phyloP scores from a whole-genome alignment of 1,140 invertebrate genomes.

The Branchinecta lindahli region DNA sequence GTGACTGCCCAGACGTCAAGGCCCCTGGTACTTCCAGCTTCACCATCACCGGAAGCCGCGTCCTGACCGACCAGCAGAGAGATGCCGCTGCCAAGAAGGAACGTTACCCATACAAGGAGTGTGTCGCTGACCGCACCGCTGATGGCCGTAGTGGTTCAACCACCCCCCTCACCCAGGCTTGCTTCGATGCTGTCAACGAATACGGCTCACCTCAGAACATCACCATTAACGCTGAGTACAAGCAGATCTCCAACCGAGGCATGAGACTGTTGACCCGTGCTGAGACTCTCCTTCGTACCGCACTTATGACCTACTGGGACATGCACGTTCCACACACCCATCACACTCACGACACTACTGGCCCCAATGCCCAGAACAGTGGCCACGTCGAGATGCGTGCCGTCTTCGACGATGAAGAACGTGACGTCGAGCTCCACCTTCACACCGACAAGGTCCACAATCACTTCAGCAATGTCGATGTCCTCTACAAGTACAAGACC shows the following conservation, averaged over 20 bases:
- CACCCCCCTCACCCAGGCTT: slow-evolving; percentile 20
- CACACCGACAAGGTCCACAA: slow-evolving; percentile 22
- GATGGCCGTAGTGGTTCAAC: slow-evolving; percentile 17
- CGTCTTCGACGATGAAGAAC: slow-evolving; percentile 20
- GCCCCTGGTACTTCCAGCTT: slow-evolving; percentile 15
- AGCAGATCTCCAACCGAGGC: slow-evolving; percentile 19
- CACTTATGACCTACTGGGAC: slow-evolving; percentile 23
- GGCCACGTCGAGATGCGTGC: slow-evolving; percentile 18
- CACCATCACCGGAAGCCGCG: neutral
- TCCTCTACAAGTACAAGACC: slow-evolving; percentile 3
- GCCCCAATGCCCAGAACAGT: slow-evolving; percentile 13
- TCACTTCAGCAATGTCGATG: slow-evolving; percentile 22
- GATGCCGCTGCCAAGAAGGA: slow-evolving; percentile 17
- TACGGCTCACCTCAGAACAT: slow-evolving; percentile 21
- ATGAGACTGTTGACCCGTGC: slow-evolving; percentile 17
- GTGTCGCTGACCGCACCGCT: slow-evolving; percentile 15
- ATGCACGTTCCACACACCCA: slow-evolving; percentile 18
- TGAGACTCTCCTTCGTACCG: slow-evolving; percentile 20
- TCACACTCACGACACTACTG: slow-evolving; percentile 13
- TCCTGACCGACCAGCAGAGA: slow-evolving; percentile 16
- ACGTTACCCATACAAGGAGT: slow-evolving; percentile 17
- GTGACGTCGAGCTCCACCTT: slow-evolving; percentile 20
- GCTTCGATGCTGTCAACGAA: slow-evolving; percentile 20
- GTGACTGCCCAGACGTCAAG: slow-evolving; percentile 13
- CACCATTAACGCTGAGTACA: slow-evolving; percentile 20